Percentiles rank a stretch among this genome's conserved stretches.
These are phyloP conservation scores for Anarrhichthys ocellatus DNA, from an alignment of 2,113 vertebrate genomes.

Conservation along the genomic window DNA sequence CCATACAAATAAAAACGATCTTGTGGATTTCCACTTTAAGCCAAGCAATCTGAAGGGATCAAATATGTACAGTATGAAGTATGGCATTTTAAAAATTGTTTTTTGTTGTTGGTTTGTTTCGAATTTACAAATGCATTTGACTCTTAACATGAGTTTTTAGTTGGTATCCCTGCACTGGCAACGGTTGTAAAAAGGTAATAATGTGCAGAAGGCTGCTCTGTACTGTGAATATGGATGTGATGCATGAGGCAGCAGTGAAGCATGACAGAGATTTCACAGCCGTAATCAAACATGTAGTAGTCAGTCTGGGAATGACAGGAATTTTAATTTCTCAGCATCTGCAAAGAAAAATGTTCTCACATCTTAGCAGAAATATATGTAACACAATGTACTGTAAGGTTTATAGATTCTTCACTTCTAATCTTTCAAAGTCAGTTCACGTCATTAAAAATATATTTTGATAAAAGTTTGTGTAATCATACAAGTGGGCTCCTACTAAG, in stretches of 20 bases:
- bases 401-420: background rate
- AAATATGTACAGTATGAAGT: background rate
- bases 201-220: slow-evolving; percentile 30
- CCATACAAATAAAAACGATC: background rate
- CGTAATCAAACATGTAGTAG: slow-evolving; percentile 65
- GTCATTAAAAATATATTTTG: slow-evolving; percentile 11
- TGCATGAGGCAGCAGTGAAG: slow-evolving; percentile 37
- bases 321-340: slow-evolving; percentile 49
- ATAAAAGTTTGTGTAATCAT: background rate
- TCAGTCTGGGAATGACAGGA: slow-evolving; percentile 43
- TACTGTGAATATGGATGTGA: slow-evolving; percentile 52
- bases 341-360: slow-evolving; percentile 23
- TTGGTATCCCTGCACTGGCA: background rate
- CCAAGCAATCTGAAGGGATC: background rate
- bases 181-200: slow-evolving; percentile 15
- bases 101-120: background rate
- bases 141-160: slow-evolving; percentile 21
- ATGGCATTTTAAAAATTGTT: background rate
- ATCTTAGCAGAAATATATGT: background rate
- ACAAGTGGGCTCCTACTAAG: background rate
- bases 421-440: background rate
- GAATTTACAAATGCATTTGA: background rate
- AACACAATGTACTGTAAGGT: background rate
- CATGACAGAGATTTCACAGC: slow-evolving; percentile 56
- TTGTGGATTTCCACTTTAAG: background rate